phyloP scores from a whole-genome alignment of 92 coral and sea anemone species.

The Epizoanthus rinbou region DNA sequence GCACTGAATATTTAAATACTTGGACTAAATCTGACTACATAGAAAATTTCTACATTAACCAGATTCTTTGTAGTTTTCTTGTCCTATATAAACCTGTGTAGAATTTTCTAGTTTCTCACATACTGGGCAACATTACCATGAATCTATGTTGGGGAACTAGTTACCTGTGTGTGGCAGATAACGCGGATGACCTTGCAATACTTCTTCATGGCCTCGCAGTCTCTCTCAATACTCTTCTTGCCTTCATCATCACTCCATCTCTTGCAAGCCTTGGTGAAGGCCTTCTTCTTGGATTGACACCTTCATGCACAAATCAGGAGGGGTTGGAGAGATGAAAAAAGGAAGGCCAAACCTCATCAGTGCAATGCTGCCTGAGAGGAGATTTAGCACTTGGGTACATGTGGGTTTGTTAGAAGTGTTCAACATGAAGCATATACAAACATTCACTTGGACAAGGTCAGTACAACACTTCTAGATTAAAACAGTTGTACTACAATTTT shows the following conservation, averaged over 20 bases:
- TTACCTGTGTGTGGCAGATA: conserved; percentile 97
- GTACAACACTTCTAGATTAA: not conserved
- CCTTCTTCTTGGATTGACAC: conserved; percentile 99
- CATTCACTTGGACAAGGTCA: not conserved
- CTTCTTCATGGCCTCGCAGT: conserved; percentile 93
- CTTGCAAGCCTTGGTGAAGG: conserved; percentile 97
- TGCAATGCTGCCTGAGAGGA: conserved; percentile 87
- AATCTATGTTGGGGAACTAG: no score
- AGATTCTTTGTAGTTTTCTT: no score
- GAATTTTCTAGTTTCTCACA: no score
- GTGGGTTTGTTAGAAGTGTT: conserved; percentile 76
- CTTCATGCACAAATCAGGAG: conserved; percentile 88
- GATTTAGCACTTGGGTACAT: conserved; percentile 80
- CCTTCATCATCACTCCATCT: conserved; percentile 98
- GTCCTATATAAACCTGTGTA: no score
- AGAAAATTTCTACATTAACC: no score
- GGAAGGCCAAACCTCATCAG: conserved; percentile 94
- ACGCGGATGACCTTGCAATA: conserved; percentile 99
- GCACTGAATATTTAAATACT: no score
- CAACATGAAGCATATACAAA: not conserved
- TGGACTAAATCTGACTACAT: no score
- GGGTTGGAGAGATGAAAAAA: conserved; percentile 69
- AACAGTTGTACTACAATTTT: no score
- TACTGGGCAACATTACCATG: no score
- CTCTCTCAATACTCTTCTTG: conserved; percentile 88